Evolutionary conservation across 2,888 invertebrate genomes (phyloP).

Genomic region (Frankliniella fusca): DNA sequence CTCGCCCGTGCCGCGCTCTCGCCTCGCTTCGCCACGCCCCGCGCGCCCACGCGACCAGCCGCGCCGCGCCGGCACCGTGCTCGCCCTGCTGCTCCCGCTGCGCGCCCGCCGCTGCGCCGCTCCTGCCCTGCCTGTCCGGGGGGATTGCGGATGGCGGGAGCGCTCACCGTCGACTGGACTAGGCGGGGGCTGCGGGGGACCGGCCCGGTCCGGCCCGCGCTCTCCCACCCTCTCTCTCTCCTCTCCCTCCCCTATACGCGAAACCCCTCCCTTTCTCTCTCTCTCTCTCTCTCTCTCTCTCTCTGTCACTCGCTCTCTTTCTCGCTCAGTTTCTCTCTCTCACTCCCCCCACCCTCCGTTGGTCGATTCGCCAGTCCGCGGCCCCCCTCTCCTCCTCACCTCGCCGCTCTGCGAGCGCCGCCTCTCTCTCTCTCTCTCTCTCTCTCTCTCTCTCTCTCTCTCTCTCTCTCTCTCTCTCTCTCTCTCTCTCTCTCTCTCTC

Average conservation of each 20-base stretch:
- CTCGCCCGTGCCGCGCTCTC: background rate
- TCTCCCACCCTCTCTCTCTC: background rate
- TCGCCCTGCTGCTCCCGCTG: background rate
- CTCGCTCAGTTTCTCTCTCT: background rate
- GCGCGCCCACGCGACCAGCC: background rate
- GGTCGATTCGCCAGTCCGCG: constrained; percentile 8
- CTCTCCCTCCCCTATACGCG: background rate
- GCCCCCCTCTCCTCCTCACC: background rate
- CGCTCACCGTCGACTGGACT: background rate
- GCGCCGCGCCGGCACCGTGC: background rate
- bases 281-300: background rate
- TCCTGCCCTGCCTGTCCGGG: background rate
- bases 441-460: background rate
- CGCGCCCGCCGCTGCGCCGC: background rate
- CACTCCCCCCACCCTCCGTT: background rate
- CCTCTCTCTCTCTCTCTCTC: background rate
- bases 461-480: background rate
- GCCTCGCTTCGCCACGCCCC: background rate
- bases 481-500: no score
- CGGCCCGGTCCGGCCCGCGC: background rate
- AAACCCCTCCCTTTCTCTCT: background rate
- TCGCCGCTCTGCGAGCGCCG: background rate
- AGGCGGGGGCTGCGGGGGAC: background rate
- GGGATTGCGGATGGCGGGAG: background rate
- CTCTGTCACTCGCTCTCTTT: background rate